phyloP scores from a whole-genome alignment of 2,797 vertebrate species.

The Myoxocephalus aenaeus region DNA sequence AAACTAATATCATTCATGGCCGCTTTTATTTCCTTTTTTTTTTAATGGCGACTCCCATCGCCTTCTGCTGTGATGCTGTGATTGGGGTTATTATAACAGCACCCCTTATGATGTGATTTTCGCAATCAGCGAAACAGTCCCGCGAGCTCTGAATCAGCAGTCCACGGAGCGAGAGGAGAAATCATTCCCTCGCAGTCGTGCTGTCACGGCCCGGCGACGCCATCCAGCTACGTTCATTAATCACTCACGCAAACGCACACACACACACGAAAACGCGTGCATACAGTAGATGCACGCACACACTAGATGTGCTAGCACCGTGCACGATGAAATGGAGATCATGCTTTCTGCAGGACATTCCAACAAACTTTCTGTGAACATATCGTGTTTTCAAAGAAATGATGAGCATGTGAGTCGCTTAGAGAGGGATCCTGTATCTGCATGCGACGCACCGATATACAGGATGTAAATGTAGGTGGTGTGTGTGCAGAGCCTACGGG shows the following conservation, averaged over 20 bases:
- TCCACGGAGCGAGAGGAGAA: conserved; percentile 49
- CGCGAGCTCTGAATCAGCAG: conserved; percentile 76
- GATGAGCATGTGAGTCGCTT: not conserved
- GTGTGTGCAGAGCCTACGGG: conserved; percentile 57
- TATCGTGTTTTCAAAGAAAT: not conserved
- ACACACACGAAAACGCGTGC: not conserved
- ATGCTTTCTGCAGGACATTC: conserved; percentile 21
- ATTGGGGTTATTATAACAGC: conserved; percentile 67
- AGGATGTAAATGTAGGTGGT: conserved; percentile 38
- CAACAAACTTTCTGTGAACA: not conserved
- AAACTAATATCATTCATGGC: conserved; percentile 37
- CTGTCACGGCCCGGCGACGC: conserved; percentile 75
- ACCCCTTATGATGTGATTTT: conserved; percentile 61
- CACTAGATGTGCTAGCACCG: not conserved
- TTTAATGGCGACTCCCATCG: conserved; percentile 15
- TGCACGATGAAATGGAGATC: conserved; percentile 3
- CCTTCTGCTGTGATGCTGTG: conserved; percentile 46
- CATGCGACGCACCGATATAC: conserved; percentile 35
- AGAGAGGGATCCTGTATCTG: conserved; percentile 9
- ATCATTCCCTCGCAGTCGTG: conserved; percentile 72
- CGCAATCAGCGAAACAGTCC: conserved; percentile 70
- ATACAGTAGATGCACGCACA: not conserved
- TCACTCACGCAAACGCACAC: conserved; percentile 60
- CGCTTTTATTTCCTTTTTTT: conserved; percentile 36
- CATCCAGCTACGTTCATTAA: conserved; percentile 76